Evolutionary conservation across 2,888 invertebrate genomes (phyloP), one percentile per base, ranked within the genome.

Genomic region (Leptopilina drosophilae): DNA sequence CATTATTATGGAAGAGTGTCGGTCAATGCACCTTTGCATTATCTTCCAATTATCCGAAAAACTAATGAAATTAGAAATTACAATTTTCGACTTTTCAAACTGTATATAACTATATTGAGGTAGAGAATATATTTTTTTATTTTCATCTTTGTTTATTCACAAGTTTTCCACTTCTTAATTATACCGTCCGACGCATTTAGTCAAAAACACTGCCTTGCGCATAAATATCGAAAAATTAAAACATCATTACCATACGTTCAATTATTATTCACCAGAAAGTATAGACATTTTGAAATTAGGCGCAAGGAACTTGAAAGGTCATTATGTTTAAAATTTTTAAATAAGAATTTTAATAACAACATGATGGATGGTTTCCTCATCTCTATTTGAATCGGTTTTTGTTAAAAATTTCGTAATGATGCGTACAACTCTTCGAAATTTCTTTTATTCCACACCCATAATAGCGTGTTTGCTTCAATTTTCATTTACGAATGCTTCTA

Each of bases 161-260:
- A 84, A 86, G 84, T 83, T 86, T 84, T 83, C 83, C 81, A 83
- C 79, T 66, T 77, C 84, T 82, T 85, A 87, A 86, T 86, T 87
- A 85, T 83, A 82, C 82, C n/a, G 56, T n/a, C 33, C n/a, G n/a
- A 73, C 56, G n/a, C n/a, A 73, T 14, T 53, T 14, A 73, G 73
- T 73, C 73, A n/a, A 73, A 56, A 73, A 73, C 73, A 73, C 53
- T 73, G 33, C 56, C 73, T 53, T 56, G 73, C 73, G 73, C 73
- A 73, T 73, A 73, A 73, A 56, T 73, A 73, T 73, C 73, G 73
- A 73, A 73, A 73, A 73, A 73, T 73, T 56, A 73, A 73, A 73
- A 73, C 56, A 73, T 56, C 53, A 73, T 73, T 73, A 73, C 73
- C 56, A 20, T 20, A 56, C 53, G 56, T 73, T 56, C 73, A 73